A percentile compares a stretch with the other conserved stretches of the same genome.
Conservation (phyloP, 1,140 invertebrate genomes). For the Parapsyche elsis region DNA sequence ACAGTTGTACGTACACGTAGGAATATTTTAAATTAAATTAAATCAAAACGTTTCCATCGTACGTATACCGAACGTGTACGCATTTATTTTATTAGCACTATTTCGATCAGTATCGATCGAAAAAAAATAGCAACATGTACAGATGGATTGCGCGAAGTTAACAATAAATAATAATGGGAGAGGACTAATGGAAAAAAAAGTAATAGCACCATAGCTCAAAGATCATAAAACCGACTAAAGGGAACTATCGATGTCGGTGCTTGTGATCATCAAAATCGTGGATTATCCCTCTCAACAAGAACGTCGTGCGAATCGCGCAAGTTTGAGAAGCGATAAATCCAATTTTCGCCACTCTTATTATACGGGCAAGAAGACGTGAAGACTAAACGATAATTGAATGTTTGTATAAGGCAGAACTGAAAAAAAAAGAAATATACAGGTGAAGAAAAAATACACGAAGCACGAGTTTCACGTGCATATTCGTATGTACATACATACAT, state of each 20-base stretch:
- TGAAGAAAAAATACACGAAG: not conserved
- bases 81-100: no score
- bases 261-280: not conserved
- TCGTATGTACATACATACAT: not conserved
- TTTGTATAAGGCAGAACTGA: conserved; percentile 46
- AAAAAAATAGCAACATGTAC: no score
- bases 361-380: not conserved
- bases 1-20: no score
- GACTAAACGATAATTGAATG: conserved; percentile 54
- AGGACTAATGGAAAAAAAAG: no score
- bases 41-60: no score
- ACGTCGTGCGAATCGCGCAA: not conserved
- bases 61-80: no score
- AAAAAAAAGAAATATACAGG: conserved; percentile 1
- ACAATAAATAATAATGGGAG: no score
- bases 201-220: no score
- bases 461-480: not conserved
- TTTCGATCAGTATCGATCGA: no score
- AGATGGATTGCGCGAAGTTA: no score
- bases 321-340: conserved; percentile 25
- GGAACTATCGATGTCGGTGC: not conserved
- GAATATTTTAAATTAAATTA: no score
- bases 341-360: conserved; percentile 39
- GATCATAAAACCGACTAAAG: not conserved
- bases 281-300: not conserved